Evolutionary conservation across 1,140 invertebrate species (phyloP).

Genomic region (Microplitis mediator): DNA sequence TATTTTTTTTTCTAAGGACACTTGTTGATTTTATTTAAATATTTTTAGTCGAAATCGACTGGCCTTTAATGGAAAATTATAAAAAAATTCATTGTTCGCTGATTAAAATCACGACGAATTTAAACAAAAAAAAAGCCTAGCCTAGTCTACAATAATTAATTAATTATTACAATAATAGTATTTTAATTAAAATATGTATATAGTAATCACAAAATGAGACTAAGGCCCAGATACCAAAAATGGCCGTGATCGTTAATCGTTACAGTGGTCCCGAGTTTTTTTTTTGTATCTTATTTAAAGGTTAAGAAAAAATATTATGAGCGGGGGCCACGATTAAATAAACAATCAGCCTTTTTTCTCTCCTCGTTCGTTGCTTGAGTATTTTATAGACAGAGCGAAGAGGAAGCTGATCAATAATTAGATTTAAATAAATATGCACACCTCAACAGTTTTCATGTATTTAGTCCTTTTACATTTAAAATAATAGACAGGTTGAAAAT

Average conservation of each 20-base stretch:
- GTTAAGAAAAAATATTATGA: background rate
- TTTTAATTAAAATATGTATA: constrained; percentile 36
- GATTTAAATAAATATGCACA: background rate
- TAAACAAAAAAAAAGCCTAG: constrained; percentile 24
- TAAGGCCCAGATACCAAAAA: constrained; percentile 47
- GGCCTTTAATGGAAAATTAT: background rate
- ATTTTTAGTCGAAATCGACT: background rate
- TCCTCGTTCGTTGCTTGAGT: background rate
- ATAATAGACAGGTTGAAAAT: no score
- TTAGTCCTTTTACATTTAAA: no score
- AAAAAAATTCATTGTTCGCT: no score
- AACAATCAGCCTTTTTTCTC: constrained; percentile 6
- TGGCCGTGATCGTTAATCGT: constrained; percentile 38
- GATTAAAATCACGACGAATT: no score
- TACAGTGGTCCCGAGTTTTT: constrained; percentile 36
- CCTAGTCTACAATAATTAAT: constrained; percentile 41
- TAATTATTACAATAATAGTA: constrained; percentile 22
- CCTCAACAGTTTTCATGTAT: no score
- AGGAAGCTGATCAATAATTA: background rate
- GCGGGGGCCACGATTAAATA: background rate
- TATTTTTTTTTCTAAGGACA: constrained; percentile 15
- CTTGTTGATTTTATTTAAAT: background rate
- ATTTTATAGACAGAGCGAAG: background rate
- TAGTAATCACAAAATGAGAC: constrained; percentile 62
- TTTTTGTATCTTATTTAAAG: background rate